Conservation (phyloP, 2,888 invertebrate species). For the Octodonta nipae region DNA sequence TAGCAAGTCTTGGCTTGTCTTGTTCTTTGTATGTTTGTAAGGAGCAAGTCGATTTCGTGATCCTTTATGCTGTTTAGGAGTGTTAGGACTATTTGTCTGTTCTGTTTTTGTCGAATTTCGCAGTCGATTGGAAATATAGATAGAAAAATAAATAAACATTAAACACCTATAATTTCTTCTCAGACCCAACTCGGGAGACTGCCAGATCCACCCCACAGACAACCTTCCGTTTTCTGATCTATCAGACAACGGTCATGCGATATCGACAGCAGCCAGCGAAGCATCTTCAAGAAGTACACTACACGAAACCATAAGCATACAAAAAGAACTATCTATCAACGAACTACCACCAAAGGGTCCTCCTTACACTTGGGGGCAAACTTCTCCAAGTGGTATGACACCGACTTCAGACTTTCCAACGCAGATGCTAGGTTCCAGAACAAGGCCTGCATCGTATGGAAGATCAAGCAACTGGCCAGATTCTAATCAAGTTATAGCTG, state of each 20-base stretch:
- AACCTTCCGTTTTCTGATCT: conserved; percentile 16
- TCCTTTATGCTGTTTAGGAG: too few species aligned
- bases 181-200: conserved; percentile 42
- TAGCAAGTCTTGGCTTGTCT: too few species aligned
- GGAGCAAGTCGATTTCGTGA: too few species aligned
- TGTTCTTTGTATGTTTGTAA: too few species aligned
- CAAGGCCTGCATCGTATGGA: conserved; percentile 38
- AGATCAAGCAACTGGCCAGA: conserved; percentile 37
- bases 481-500: conserved; percentile 12
- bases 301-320: conserved; percentile 15
- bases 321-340: conserved; percentile 20
- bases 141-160: too few species aligned
- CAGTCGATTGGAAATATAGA: too few species aligned
- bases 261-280: conserved; percentile 30
- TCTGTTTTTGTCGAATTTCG: too few species aligned
- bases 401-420: conserved; percentile 12
- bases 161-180: too few species aligned
- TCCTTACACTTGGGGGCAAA: conserved; percentile 14
- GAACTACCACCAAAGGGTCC: conserved; percentile 17
- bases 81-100: too few species aligned
- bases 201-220: conserved; percentile 26
- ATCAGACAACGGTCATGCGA: conserved; percentile 24
- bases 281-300: conserved; percentile 30
- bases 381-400: conserved; percentile 7
- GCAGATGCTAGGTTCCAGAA: conserved; percentile 26